Evolutionary conservation across 2,888 invertebrate genomes (phyloP).

Genomic region (Epinotia bilunana): DNA sequence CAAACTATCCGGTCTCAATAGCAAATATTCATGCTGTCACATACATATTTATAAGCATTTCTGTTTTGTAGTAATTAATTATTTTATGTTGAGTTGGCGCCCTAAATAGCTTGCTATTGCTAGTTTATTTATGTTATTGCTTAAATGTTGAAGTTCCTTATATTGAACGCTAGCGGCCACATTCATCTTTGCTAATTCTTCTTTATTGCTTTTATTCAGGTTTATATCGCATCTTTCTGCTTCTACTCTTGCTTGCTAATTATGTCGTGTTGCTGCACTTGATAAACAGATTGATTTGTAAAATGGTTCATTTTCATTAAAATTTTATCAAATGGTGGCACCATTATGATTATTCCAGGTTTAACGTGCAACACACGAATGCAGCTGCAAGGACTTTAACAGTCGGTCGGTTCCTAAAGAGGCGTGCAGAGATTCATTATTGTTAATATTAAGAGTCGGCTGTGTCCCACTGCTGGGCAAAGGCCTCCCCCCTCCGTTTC

Average conservation of each 20-base stretch:
- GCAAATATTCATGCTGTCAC: not conserved
- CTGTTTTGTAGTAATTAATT: constrained; percentile 4
- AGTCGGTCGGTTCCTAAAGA: not conserved
- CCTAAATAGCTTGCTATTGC: constrained; percentile 25
- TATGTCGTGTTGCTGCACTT: not conserved
- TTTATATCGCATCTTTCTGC: not conserved
- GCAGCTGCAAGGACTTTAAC: constrained; percentile 14
- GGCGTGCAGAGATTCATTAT: not conserved
- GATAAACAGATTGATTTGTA: not conserved
- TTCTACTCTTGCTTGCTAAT: not conserved
- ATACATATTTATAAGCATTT: not conserved
- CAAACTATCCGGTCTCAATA: not conserved
- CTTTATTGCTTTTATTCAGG: not conserved
- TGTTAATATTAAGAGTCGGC: too few relatives aligned
- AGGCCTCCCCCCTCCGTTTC: too few relatives aligned
- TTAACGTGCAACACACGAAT: not conserved
- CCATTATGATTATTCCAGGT: constrained; percentile 17
- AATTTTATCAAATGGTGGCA: constrained; percentile 6
- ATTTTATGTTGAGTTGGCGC: constrained; percentile 10
- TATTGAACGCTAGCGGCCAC: not conserved
- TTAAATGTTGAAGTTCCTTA: constrained; percentile 17
- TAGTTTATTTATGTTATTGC: constrained; percentile 24
- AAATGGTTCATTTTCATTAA: constrained; percentile 10
- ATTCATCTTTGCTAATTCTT: not conserved
- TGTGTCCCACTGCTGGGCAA: too few relatives aligned